Conservation (phyloP, 2,113 vertebrate genomes). For the Gobio gobio region DNA sequence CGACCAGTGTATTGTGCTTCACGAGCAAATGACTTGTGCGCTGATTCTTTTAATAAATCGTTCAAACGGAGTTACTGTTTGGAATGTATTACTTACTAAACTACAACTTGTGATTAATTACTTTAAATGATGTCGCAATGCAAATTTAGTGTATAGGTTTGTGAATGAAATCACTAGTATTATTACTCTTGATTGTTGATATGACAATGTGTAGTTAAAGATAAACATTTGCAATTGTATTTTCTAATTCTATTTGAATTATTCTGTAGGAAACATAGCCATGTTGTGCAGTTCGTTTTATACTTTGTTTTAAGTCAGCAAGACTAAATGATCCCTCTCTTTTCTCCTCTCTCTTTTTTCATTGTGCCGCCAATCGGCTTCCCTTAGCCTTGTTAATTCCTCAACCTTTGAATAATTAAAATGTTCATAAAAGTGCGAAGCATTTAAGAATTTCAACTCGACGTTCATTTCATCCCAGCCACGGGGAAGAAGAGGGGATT, state of each 20-base stretch:
- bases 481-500: not conserved
- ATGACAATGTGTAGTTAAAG: no score
- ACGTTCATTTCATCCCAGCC: conserved; percentile 20
- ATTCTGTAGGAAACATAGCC: not conserved
- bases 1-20: no score
- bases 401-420: conserved; percentile 70
- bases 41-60: no score
- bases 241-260: no score
- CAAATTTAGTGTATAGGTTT: not conserved
- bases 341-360: not conserved
- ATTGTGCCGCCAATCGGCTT: not conserved
- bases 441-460: conserved; percentile 57
- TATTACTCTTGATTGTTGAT: not conserved
- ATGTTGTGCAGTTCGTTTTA: not conserved
- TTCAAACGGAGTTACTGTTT: no score
- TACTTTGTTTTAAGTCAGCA: not conserved
- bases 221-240: no score
- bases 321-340: not conserved
- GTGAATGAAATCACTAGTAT: no score
- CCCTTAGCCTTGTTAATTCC: conserved; percentile 64
- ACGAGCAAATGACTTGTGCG: no score
- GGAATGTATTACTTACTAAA: not conserved
- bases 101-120: not conserved
- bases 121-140: not conserved
- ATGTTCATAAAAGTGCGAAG: conserved; percentile 67